phyloP scores from a whole-genome alignment of 2,888 invertebrate species.

The Podotricha telesiphe region DNA sequence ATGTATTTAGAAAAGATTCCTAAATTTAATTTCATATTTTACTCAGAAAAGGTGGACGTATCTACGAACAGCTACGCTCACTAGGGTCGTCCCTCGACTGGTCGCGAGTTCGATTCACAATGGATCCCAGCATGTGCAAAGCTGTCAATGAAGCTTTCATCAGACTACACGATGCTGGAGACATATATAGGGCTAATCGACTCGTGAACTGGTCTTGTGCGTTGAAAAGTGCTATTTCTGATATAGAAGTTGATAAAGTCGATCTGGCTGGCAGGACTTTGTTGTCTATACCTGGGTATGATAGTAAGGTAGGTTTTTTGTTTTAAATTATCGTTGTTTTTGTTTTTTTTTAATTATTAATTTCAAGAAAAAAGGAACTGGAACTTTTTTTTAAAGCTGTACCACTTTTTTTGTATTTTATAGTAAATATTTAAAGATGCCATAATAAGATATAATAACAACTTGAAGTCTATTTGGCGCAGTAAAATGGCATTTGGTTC shows the following conservation, averaged over 20 bases:
- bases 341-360: too few relatives aligned
- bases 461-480: too few relatives aligned
- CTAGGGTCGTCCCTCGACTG: conserved; percentile 98
- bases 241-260: conserved; percentile 98
- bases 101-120: conserved; percentile 96
- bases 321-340: too few relatives aligned
- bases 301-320: conserved; percentile 82
- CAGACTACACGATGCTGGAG: conserved; percentile 91
- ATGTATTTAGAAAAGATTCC: too few relatives aligned
- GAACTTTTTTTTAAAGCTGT: too few relatives aligned
- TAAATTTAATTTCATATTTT: too few relatives aligned
- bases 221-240: conserved; percentile 98
- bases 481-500: too few relatives aligned
- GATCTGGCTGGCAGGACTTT: conserved; percentile 94
- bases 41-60: conserved; percentile 88
- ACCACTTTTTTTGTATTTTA: too few relatives aligned
- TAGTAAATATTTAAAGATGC: too few relatives aligned
- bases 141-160: conserved; percentile 98
- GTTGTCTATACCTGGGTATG: conserved; percentile 95
- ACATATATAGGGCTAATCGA: conserved; percentile 96
- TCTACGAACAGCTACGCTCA: conserved; percentile 92
- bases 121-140: conserved; percentile 94
- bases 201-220: conserved; percentile 99
- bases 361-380: too few relatives aligned
- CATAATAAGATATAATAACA: too few relatives aligned